Base-by-base conservation (phyloP, 1,140 invertebrate genomes). In the Drosophila serrata region DNA sequence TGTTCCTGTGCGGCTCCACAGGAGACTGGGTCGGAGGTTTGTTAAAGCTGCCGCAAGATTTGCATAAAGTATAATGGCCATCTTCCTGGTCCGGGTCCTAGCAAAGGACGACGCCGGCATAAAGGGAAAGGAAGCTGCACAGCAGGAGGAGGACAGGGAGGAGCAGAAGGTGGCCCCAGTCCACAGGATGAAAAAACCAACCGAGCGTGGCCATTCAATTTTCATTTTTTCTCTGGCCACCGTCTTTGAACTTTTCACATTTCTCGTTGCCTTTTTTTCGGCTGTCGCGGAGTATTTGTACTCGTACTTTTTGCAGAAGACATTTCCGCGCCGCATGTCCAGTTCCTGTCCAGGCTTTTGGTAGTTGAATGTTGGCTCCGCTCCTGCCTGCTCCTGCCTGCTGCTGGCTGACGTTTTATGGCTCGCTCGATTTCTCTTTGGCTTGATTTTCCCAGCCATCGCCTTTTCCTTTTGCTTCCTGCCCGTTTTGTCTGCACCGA, bases 21-120 rank as follows among this genome's bases (percentile, higher is more conserved):
- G 33, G 60, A 51, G 49, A 39, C 70, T 24, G 59, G 72, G 33
- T 43, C 45, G 37, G 55, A 58, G 84, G 84, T 75, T 73, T 87
- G 75, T 88, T 87, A 88, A 87, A 88, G 82, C 82, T 88, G 82
- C 84, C 82, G 68, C 82, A 87, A 87, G 84, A 87, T 87, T 87
- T 87, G 82, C 82, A 87, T 87, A 87, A 87, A 88, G 82, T 88
- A 87, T 87, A 87, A 87, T 87, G 80, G 84, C 84, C 79, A 88
- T 76, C 70, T 88, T 87, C 82, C 84, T 88, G 82, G 46, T 42
- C 49, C 19, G 43, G 24, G 67, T 45, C 62, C 68, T 40, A 42
- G 65, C 35, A 57, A 40, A 72, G 51, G 33, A 58, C 49, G 27
- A 19, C 15, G 31, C 9, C 19, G 48, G 19, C 29, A 59, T 8